Evolutionary conservation across 2,113 vertebrate species (phyloP).

Genomic region (Sula dactylatra): DNA sequence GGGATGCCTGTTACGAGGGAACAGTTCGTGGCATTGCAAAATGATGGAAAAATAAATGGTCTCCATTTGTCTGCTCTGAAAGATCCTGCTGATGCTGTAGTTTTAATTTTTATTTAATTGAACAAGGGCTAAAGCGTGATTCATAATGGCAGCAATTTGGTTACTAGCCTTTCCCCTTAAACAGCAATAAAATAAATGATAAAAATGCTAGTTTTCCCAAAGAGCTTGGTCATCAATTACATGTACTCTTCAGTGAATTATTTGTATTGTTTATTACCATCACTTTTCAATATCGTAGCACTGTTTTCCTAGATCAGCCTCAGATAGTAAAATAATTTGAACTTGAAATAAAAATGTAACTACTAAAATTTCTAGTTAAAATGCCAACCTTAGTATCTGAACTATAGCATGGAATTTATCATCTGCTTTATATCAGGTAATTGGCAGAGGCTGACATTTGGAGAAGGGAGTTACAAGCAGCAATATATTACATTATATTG

Average conservation of each 20-base stretch:
- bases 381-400: neutral
- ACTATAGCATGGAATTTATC: neutral
- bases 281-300: neutral
- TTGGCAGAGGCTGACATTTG: neutral
- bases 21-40: neutral
- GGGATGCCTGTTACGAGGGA: neutral
- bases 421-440: neutral
- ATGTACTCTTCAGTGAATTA: neutral
- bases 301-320: neutral
- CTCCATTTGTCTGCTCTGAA: neutral
- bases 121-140: neutral
- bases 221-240: neutral
- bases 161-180: neutral
- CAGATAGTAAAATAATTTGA: neutral
- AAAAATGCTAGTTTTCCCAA: neutral
- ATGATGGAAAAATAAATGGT: neutral
- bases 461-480: neutral
- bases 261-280: neutral
- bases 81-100: neutral
- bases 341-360: neutral
- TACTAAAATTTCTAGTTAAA: neutral
- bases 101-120: neutral
- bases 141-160: neutral
- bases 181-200: neutral
- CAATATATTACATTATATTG: neutral